A percentile compares a stretch with the other conserved stretches of the same genome.
phyloP scores from a whole-genome alignment of 2,113 vertebrate genomes.

The Motacilla tschutschensis region DNA sequence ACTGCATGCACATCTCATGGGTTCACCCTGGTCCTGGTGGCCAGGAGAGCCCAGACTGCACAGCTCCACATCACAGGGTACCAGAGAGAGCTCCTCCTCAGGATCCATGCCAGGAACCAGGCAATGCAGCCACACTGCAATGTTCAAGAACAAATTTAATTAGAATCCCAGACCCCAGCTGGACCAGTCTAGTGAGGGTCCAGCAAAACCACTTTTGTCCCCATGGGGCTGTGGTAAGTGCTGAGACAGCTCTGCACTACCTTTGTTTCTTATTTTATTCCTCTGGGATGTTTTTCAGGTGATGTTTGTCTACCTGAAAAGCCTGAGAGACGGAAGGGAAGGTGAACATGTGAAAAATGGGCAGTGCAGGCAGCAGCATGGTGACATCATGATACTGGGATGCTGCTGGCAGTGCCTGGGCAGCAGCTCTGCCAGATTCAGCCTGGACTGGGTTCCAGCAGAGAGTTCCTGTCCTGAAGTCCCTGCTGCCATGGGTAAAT shows the following conservation, averaged over 20 bases:
- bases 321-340: not conserved
- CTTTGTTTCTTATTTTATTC: not conserved
- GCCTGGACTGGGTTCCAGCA: not conserved
- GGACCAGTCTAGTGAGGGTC: not conserved
- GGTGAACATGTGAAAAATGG: not conserved
- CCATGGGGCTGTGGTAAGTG: not conserved
- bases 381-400: not conserved
- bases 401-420: not conserved
- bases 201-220: not conserved
- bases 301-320: not conserved
- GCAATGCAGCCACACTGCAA: not conserved
- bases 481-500: not conserved
- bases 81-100: not conserved
- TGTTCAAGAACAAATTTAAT: not conserved
- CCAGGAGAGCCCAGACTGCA: not conserved
- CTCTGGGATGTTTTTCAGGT: not conserved
- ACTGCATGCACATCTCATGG: not conserved
- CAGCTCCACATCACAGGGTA: fast-evolving
- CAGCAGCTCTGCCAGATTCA: not conserved
- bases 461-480: not conserved
- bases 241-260: not conserved
- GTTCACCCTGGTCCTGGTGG: not conserved
- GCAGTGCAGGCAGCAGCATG: not conserved
- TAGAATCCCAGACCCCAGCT: not conserved
- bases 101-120: not conserved